phyloP scores from a whole-genome alignment of 2,888 invertebrate species.

The Rhyacophila evoluta region DNA sequence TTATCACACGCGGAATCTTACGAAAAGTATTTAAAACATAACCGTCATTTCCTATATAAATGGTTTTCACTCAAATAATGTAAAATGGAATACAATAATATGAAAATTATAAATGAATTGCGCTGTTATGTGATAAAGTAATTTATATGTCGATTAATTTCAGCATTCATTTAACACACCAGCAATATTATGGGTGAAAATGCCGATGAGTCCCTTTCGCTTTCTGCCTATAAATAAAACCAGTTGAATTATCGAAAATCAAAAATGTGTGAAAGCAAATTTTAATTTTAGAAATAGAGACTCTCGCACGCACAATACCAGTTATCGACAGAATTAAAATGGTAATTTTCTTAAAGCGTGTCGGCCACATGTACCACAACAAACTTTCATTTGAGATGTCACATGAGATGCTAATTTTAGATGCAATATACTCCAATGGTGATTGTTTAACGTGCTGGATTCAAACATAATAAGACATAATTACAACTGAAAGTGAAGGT shows the following conservation, averaged over 20 bases:
- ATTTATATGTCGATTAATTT: too few relatives aligned
- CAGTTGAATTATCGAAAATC: constrained; percentile 1
- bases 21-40: too few relatives aligned
- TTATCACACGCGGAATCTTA: too few relatives aligned
- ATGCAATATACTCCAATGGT: background rate
- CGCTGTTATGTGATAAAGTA: too few relatives aligned
- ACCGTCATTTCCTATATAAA: too few relatives aligned
- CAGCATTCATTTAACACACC: too few relatives aligned
- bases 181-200: too few relatives aligned
- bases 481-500: background rate
- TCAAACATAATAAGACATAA: background rate
- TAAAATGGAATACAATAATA: too few relatives aligned
- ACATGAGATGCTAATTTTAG: background rate
- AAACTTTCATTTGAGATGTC: background rate
- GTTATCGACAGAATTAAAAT: background rate
- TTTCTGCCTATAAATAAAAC: background rate
- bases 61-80: too few relatives aligned
- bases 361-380: background rate
- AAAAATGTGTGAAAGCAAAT: background rate
- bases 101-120: too few relatives aligned
- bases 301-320: background rate
- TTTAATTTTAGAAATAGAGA: background rate
- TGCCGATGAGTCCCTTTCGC: background rate
- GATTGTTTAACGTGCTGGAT: background rate
- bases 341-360: background rate